These are phyloP conservation scores for Timema podura DNA, from an alignment of 2,888 invertebrate genomes.

Conservation along the genomic window DNA sequence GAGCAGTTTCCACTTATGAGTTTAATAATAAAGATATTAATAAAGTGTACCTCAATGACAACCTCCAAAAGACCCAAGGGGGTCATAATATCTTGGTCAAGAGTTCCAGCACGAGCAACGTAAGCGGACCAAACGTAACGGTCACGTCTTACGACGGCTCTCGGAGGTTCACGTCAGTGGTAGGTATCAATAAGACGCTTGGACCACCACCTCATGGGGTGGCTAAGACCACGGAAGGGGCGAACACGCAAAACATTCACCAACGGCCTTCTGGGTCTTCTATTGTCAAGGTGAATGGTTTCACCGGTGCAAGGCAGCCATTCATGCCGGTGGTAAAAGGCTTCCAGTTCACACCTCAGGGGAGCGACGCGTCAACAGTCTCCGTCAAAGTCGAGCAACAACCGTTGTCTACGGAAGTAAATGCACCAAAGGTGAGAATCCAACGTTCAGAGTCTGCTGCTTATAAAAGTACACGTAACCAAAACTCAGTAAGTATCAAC, in stretches of 20 bases:
- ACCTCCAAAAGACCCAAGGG: too few relatives aligned
- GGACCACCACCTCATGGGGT: not conserved
- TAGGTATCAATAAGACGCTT: slow-evolving; percentile 25
- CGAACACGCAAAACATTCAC: not conserved
- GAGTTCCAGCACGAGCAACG: slow-evolving; percentile 13
- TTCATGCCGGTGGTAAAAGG: slow-evolving; percentile 29
- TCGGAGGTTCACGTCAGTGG: slow-evolving; percentile 28
- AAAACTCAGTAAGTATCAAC: not conserved
- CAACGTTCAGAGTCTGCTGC: slow-evolving; percentile 22
- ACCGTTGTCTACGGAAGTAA: not conserved
- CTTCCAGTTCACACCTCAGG: slow-evolving; percentile 22
- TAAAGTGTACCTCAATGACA: too few relatives aligned
- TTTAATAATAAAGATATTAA: too few relatives aligned
- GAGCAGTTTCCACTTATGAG: too few relatives aligned
- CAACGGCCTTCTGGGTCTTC: slow-evolving; percentile 7
- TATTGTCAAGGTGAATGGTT: slow-evolving; percentile 19
- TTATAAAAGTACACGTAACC: slow-evolving; percentile 2
- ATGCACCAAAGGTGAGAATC: not conserved
- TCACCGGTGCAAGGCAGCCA: slow-evolving; percentile 20
- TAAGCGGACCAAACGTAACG: slow-evolving; percentile 12
- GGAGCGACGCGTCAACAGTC: slow-evolving; percentile 9
- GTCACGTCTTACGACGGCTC: slow-evolving; percentile 6
- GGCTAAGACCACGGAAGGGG: not conserved
- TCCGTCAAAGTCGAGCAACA: not conserved
- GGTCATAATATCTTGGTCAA: not conserved